Evolutionary conservation across 2,113 vertebrate species (phyloP), one percentile per base, ranked within the genome.

Genomic region (Salvelinus namaycush): DNA sequence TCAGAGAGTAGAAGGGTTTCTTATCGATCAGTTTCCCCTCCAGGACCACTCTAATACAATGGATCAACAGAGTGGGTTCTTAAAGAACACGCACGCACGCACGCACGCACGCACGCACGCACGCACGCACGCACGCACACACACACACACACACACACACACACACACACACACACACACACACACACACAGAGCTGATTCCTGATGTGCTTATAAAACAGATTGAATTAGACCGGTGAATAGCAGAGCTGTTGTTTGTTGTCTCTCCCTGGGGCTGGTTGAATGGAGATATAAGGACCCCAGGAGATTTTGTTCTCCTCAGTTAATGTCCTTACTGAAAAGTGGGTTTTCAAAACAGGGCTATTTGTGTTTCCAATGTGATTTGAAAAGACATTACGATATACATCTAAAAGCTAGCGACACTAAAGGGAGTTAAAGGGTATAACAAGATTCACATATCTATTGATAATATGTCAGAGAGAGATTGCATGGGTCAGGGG

Each of bases 181-280:
- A 8, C 34, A 8, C 34, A 39, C 34, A 6, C 6, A 34, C 6
- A 34, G 1, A 39, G 34, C 34, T 39, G 34, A 39, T 39, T 39
- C 34, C 34, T 39, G 34, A 8, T 39, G 34, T 39, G 29, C 16
- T 20, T 14, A 39, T 34, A 34, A 68, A 7, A 68, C 27, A 20
- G 66, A 68, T 68, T 68, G 27, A 20, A 68, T 68, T 68, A 68
- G 66, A 20, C 66, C 2, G 66, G 27, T 68, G 66, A 68, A 68
- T 68, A 68, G 29, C 66, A 16, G 29, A 39, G 14, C 20, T 20
- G 14, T 20, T 68, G 66, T 68, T 34, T 31, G 27, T 14, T 20
- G 31, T 18, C 5, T 7, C 5, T 68, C 27, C 66, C 66, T 4
- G 18, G 66, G 66, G 27, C 7, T 7, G 12, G 5, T 1, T 5